Conservation (phyloP, 1,140 invertebrate species). For the Drosophila nigrodunni region DNA sequence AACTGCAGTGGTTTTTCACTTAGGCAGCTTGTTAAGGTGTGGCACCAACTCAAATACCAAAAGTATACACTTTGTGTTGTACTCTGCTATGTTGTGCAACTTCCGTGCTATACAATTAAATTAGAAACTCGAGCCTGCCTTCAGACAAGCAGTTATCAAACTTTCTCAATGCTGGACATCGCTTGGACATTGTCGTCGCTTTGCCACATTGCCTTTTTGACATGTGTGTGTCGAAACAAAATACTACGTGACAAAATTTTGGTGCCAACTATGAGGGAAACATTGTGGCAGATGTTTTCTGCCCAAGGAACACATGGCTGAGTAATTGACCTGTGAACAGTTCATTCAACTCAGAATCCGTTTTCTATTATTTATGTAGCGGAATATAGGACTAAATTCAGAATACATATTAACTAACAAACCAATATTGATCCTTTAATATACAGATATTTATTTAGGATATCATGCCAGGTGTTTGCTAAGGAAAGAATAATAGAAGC, state of each 20-base stretch:
- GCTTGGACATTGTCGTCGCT: background rate
- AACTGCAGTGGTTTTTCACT: constrained; percentile 2
- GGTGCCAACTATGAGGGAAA: constrained; percentile 30
- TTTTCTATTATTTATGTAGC: constrained; percentile 24
- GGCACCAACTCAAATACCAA: constrained; percentile 36
- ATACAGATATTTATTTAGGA: constrained; percentile 12
- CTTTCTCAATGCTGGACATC: constrained; percentile 29
- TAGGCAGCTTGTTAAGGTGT: constrained; percentile 17
- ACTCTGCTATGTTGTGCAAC: constrained; percentile 2
- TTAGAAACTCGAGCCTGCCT: constrained; percentile 65
- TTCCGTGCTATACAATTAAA: constrained; percentile 69
- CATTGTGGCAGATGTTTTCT: constrained; percentile 29
- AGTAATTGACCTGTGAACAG: constrained; percentile 39
- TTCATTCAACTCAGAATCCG: constrained; percentile 28
- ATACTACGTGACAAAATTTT: constrained; percentile 76
- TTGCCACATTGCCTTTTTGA: constrained; percentile 12
- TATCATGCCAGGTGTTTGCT: background rate
- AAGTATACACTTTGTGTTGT: constrained; percentile 28
- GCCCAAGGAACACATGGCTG: constrained; percentile 9
- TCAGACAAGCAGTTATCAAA: constrained; percentile 45
- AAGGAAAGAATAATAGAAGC: background rate
- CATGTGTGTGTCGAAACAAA: constrained; percentile 60
- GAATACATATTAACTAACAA: background rate
- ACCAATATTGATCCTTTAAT: constrained; percentile 22
- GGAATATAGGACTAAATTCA: background rate